These are phyloP conservation scores for Apantesis nais DNA, from an alignment of 2,888 invertebrate genomes.

Conservation along the genomic window DNA sequence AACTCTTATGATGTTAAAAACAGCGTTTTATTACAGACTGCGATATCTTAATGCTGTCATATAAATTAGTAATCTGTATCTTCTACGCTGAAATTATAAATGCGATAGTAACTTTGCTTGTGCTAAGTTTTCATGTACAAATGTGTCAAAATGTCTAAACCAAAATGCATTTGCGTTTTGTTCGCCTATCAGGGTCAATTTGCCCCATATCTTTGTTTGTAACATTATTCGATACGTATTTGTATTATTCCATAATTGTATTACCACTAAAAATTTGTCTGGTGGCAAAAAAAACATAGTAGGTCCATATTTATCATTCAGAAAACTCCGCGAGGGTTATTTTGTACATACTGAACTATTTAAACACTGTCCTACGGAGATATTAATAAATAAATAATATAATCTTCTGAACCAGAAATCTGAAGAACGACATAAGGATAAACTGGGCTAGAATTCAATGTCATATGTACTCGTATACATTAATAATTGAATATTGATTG, in stretches of 20 bases:
- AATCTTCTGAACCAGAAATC: background rate
- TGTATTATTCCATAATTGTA: too few relatives aligned
- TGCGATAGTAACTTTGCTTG: background rate
- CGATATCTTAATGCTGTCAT: background rate
- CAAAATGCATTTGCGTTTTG: background rate
- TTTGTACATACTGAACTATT: too few relatives aligned
- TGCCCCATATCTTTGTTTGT: too few relatives aligned
- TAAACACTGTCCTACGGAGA: background rate
- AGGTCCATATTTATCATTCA: too few relatives aligned
- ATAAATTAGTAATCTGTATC: background rate
- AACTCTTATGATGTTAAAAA: background rate
- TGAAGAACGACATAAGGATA: slow-evolving; percentile 13
- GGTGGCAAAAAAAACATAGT: background rate
- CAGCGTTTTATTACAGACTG: background rate
- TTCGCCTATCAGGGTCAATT: background rate
- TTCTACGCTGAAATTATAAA: background rate
- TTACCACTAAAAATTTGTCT: background rate
- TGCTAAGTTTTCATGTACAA: background rate
- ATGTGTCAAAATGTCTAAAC: background rate
- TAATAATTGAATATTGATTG: slow-evolving; percentile 28
- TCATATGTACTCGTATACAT: slow-evolving; percentile 32
- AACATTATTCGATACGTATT: too few relatives aligned
- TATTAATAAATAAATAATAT: background rate
- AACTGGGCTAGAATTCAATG: slow-evolving; percentile 12
- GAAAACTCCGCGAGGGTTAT: too few relatives aligned